Base-by-base conservation (phyloP, 2,888 invertebrate species). In the Aporophyla nigra region DNA sequence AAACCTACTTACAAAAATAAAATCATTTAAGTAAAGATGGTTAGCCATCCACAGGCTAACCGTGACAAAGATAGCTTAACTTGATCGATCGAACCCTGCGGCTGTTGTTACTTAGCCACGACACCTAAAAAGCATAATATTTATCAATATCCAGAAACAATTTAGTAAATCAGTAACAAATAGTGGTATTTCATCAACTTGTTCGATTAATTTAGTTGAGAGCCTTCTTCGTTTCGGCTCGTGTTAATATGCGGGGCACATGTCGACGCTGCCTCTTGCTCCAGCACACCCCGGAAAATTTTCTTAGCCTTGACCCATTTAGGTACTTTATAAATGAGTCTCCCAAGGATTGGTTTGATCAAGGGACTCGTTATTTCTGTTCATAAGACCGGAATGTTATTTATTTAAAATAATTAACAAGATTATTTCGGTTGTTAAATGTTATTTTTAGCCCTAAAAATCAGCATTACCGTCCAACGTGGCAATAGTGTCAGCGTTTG, bases 241-340 rank as follows among this genome's bases (percentile, higher is more conserved):
- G 12, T 24, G 24, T 76, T 70, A 61, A 62, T 82, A 82, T 76
- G 76, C 56, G 53, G 0, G 53, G 40, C 76, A 82, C 66, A 70
- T 51, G 54, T 71, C n/a, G 21, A 33, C n/a, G 19, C 19, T 5
- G 7, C 49, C 40, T 43, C 27, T 14, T 43, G n/a, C 27, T 71
- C 43, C 43, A 19, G 27, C 40, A n/a, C 46, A 62, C 3, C 27
- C 53, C n/a, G 9, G 75, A 63, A 63, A 53, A 40, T 46, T 61
- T 0, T 65, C 40, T 54, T 49, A 53, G 5, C 46, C 61, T 61
- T 82, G 66, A 62, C 66, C 62, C 33, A 58, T 40, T 70, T 71
- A 7, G n/a, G 24, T 19, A 70, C 6, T 63, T 73, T n/a, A 62
- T 49, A 65, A 74, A 71, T 43, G 9, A 58, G 19, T 78, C 53